Conservation (phyloP, 2,113 vertebrate species). For the Mixornis gularis region DNA sequence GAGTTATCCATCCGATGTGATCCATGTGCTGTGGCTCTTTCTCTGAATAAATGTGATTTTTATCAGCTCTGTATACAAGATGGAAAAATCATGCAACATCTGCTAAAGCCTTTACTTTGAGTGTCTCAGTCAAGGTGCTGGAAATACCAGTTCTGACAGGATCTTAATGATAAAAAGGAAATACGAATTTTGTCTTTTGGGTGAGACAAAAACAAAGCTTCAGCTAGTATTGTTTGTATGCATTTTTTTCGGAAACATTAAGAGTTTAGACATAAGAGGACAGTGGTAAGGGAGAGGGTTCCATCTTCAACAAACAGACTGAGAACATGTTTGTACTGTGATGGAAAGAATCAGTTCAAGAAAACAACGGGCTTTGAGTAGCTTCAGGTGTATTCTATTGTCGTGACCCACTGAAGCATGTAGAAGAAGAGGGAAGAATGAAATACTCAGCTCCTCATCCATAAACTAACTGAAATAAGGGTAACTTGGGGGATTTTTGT, state of each 20-base stretch:
- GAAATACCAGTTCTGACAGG: background rate
- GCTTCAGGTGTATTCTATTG: background rate
- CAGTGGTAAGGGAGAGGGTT: background rate
- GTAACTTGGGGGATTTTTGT: background rate
- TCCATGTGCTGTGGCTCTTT: background rate
- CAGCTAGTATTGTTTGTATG: background rate
- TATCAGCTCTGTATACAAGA: background rate
- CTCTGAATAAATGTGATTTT: background rate
- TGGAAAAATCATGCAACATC: background rate
- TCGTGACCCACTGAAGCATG: background rate
- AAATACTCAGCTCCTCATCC: background rate
- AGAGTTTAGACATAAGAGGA: background rate
- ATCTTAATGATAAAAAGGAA: background rate
- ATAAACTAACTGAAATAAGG: background rate
- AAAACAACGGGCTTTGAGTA: background rate
- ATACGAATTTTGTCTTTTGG: accelerated
- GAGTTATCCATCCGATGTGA: background rate
- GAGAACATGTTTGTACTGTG: background rate
- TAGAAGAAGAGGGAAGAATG: background rate
- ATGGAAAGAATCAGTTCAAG: background rate
- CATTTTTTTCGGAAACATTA: background rate
- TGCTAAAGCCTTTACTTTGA: background rate
- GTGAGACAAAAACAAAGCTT: background rate
- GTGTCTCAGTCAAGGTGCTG: background rate
- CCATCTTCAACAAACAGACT: background rate